Evolutionary conservation across 2,888 invertebrate species (phyloP), one percentile per base, ranked within the genome.

Genomic region (Brachyptera risi): DNA sequence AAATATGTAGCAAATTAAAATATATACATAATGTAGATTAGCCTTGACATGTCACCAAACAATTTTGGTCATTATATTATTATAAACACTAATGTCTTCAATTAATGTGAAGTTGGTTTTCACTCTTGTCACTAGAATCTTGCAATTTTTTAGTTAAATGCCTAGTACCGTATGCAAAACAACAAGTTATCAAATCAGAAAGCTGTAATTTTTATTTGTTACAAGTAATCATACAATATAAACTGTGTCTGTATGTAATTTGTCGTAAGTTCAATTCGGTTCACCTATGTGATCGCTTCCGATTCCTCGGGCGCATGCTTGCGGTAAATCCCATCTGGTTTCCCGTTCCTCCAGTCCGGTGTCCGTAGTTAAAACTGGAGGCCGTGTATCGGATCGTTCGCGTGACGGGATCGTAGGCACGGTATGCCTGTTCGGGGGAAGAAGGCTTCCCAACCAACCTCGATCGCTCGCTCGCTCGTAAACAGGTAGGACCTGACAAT

Each of bases 401-500:
- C 51, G 47, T n/a, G 42, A 42, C 21, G 24, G 15, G 51, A 51
- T 35, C 31, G 51, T 27, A 54, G 54, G 54, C 54, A 54, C 54
- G 54, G 54, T 54, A 54, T 37, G 54, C 54, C 54, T 35, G 51
- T 31, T 15, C 17, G 31, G 47, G 4, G 31, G 37, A 21, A 17
- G 9, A 21, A 3, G 19, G 24, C 23, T 5, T 21, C 31, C 4
- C 17, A n/a, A n/a, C n/a, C n/a, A n/a, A n/a, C n/a, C n/a, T n/a
- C n/a, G n/a, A n/a, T n/a, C n/a, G n/a, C n/a, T n/a, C n/a, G n/a
- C 37, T 54, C 23, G 37, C 54, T 17, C 50, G 15, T 15, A 7
- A 7, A 27, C 37, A 54, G 54, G 54, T 54, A 54, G 54, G 54
- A 54, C n/a, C n/a, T n/a, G n/a, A n/a, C n/a, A n/a, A n/a, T n/a